These are phyloP conservation scores for Epinotia ramella DNA, from an alignment of 2,888 invertebrate genomes.

Conservation along the genomic window DNA sequence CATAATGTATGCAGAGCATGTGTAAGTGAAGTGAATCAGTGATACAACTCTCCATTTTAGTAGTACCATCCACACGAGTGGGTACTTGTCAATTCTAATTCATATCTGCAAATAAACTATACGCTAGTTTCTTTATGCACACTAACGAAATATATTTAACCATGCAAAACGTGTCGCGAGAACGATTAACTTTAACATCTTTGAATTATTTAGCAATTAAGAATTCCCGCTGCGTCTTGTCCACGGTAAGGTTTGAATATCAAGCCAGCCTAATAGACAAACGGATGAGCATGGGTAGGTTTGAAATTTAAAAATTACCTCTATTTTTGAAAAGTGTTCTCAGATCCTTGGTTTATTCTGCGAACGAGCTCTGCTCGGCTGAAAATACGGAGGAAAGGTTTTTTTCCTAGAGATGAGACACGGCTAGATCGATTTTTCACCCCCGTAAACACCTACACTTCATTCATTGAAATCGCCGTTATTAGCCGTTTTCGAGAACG, in stretches of 20 bases:
- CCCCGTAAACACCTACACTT: too few relatives aligned
- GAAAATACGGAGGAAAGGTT: too few relatives aligned
- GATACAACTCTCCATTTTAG: conserved; percentile 17
- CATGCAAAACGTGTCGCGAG: conserved; percentile 25
- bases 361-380: too few relatives aligned
- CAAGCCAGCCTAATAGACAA: background rate
- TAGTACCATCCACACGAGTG: conserved; percentile 16
- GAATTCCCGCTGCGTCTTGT: conserved; percentile 21
- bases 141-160: conserved; percentile 12
- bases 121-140: conserved; percentile 12
- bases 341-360: too few relatives aligned
- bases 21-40: conserved; percentile 1
- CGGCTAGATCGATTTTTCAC: too few relatives aligned
- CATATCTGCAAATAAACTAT: conserved; percentile 3
- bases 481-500: too few relatives aligned
- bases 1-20: conserved; percentile 24
- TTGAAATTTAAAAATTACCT: too few relatives aligned
- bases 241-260: conserved; percentile 9
- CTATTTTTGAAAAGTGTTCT: too few relatives aligned
- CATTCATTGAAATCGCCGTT: too few relatives aligned
- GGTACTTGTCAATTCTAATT: background rate
- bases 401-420: too few relatives aligned
- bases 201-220: conserved; percentile 38
- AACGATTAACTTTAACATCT: conserved; percentile 34
- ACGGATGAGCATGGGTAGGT: too few relatives aligned